Evolutionary conservation across 2,888 invertebrate genomes (phyloP).

Genomic region (Dolichopus griseipennis): DNA sequence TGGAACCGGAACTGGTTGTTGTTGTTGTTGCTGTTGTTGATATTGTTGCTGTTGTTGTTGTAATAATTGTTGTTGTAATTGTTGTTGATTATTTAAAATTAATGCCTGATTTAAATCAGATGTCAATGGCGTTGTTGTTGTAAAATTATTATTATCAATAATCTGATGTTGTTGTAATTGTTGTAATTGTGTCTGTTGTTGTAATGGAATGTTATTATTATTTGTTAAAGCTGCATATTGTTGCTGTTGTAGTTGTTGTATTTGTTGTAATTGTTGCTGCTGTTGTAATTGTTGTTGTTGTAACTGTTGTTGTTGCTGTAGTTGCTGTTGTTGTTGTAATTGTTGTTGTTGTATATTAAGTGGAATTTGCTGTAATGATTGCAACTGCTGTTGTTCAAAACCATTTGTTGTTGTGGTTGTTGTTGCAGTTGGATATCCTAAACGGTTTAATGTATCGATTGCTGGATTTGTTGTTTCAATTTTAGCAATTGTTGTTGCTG

Average conservation of each 20-base stretch:
- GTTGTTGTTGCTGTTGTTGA: conserved; percentile 32
- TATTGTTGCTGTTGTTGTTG: conserved; percentile 27
- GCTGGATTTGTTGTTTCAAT: conserved; percentile 17
- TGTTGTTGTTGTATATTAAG: conserved; percentile 45
- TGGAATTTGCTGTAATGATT: conserved; percentile 27
- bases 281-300: conserved; percentile 2
- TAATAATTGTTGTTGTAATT: conserved; percentile 25
- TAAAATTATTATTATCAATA: not conserved
- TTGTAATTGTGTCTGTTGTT: conserved; percentile 22
- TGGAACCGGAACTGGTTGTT: no score
- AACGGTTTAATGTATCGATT: conserved; percentile 7
- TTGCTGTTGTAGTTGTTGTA: conserved; percentile 26
- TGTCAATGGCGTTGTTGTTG: not conserved
- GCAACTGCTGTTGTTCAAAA: conserved; percentile 15
- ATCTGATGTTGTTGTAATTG: conserved; percentile 25
- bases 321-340: conserved; percentile 27
- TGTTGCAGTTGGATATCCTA: conserved; percentile 32
- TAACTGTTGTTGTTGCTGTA: not conserved
- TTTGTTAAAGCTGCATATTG: conserved; percentile 19
- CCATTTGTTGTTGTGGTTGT: conserved; percentile 23
- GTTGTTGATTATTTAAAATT: conserved; percentile 22
- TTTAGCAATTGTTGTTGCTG: not conserved
- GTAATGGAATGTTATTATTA: conserved; percentile 22
- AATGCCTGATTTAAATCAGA: conserved; percentile 19
- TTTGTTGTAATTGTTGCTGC: conserved; percentile 22